phyloP scores from a whole-genome alignment of 2,888 invertebrate species.

The Cenopis cana region DNA sequence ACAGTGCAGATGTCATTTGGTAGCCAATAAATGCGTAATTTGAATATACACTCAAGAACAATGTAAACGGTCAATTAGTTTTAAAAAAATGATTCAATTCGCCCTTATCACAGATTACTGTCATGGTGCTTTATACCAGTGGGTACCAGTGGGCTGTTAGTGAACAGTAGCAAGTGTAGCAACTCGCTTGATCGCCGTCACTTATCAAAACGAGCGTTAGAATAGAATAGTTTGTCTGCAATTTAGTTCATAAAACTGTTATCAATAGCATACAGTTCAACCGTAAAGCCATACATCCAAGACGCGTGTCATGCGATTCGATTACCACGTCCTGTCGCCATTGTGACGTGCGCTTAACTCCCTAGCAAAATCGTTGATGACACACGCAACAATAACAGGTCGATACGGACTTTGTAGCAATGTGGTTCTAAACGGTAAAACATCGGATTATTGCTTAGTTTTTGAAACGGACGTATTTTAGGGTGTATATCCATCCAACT shows the following conservation, averaged over 20 bases:
- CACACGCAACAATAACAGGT: constrained; percentile 4
- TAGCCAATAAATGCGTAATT: too few species aligned
- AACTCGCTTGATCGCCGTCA: neutral
- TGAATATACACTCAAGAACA: too few species aligned
- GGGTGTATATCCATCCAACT: too few species aligned
- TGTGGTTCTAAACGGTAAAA: too few species aligned
- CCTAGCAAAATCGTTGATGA: constrained; percentile 19
- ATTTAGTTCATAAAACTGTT: constrained; percentile 11
- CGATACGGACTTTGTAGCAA: constrained; percentile 1
- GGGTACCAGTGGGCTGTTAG: too few species aligned
- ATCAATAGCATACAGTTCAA: constrained; percentile 19
- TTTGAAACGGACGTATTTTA: too few species aligned
- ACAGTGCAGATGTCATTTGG: too few species aligned
- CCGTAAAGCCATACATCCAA: constrained; percentile 30
- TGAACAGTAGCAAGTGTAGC: neutral
- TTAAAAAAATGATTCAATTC: too few species aligned
- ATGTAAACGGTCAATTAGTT: too few species aligned
- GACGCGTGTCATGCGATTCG: constrained; percentile 30
- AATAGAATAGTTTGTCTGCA: constrained; percentile 20
- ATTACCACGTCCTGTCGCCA: constrained; percentile 17
- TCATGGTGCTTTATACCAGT: too few species aligned
- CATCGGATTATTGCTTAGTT: too few species aligned
- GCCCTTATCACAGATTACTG: too few species aligned
- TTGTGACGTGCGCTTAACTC: constrained; percentile 26
- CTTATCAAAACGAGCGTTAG: neutral